phyloP scores from a whole-genome alignment of 2,888 invertebrate species.

The Cataglyphis albicans region DNA sequence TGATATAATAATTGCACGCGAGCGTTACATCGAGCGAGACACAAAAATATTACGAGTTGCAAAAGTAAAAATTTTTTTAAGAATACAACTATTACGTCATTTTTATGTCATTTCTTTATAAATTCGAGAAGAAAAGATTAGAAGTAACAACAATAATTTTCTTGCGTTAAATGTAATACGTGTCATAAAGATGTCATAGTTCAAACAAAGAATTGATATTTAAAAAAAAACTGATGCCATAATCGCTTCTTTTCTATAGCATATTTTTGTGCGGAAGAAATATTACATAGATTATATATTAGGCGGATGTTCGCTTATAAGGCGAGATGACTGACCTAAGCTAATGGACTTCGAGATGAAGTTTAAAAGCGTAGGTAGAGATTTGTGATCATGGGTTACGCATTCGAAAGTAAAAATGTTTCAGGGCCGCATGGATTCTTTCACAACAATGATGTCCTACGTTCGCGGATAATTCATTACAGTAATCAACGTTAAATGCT shows the following conservation, averaged over 20 bases:
- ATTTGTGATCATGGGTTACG: constrained; percentile 63
- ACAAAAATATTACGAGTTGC: neutral
- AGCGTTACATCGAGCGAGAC: neutral
- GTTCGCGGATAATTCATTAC: constrained; percentile 61
- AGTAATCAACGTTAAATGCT: constrained; percentile 54
- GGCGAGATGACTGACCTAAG: constrained; percentile 59
- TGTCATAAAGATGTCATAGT: neutral
- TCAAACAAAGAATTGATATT: neutral
- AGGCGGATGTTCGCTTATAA: constrained; percentile 12
- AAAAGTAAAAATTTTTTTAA: neutral
- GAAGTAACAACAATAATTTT: neutral
- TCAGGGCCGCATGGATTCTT: constrained; percentile 64
- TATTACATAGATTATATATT: constrained; percentile 16
- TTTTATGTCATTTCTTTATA: neutral
- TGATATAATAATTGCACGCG: constrained; percentile 3
- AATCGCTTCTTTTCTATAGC: neutral
- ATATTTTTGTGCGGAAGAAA: constrained; percentile 2
- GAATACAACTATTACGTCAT: neutral
- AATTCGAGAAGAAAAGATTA: neutral
- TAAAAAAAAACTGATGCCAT: neutral
- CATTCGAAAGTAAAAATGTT: constrained; percentile 71
- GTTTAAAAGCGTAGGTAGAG: constrained; percentile 18
- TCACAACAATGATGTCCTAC: constrained; percentile 43
- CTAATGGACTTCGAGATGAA: constrained; percentile 48
- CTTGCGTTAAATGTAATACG: neutral